A percentile compares a stretch with the other conserved stretches of the same genome.
Conservation (phyloP, 2,113 vertebrate species). For the Philantomba maxwellii region DNA sequence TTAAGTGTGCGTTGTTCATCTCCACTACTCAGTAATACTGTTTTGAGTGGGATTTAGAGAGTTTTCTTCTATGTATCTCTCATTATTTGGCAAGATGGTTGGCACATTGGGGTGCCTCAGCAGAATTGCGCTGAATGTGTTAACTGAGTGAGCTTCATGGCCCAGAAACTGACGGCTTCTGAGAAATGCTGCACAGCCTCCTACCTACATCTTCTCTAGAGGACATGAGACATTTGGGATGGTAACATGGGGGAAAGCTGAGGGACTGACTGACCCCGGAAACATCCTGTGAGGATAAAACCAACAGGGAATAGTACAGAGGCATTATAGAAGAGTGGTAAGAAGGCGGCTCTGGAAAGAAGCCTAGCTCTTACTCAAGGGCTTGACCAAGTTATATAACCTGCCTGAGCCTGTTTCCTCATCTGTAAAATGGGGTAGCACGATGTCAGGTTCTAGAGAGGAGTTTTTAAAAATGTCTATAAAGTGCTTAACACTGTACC, state of each 20-base stretch:
- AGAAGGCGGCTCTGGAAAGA: background rate
- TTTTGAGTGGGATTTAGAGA: background rate
- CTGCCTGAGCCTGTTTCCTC: background rate
- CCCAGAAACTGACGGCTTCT: constrained; percentile 25
- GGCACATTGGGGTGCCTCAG: constrained; percentile 24
- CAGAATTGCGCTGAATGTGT: constrained; percentile 41
- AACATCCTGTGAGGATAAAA: background rate
- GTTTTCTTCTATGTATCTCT: background rate
- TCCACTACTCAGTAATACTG: background rate
- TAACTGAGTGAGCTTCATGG: constrained; percentile 27
- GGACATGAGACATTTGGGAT: background rate
- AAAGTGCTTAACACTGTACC: constrained; percentile 6
- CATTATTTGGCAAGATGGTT: constrained; percentile 9
- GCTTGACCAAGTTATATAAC: background rate
- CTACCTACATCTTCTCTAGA: constrained; percentile 18
- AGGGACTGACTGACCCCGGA: background rate
- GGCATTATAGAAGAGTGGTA: background rate
- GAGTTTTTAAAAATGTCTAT: background rate
- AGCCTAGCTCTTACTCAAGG: background rate
- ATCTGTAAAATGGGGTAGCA: constrained; percentile 32
- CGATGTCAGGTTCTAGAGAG: background rate
- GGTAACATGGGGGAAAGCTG: background rate
- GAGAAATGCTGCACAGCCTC: background rate
- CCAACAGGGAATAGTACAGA: background rate
- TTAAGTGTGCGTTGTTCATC: background rate